A percentile compares a stretch with the other conserved stretches of the same genome.
Conservation (phyloP, 2,113 vertebrate genomes). For the Monopterus albus region DNA sequence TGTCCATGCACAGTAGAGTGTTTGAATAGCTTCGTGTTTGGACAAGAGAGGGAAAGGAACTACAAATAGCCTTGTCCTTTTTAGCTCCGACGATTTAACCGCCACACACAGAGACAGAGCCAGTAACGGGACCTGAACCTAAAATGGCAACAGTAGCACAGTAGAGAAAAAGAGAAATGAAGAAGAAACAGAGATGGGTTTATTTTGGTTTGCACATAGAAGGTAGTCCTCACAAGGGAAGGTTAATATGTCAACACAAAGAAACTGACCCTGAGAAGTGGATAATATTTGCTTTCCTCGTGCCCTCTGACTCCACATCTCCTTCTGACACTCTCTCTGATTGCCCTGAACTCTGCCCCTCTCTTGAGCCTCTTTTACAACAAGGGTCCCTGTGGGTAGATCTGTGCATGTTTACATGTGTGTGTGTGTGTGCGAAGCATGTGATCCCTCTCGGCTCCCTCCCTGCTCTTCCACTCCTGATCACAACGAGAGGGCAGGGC, state of each 20-base stretch:
- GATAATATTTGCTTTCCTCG: conserved; percentile 54
- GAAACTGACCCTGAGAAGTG: conserved; percentile 34
- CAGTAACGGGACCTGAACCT: neutral
- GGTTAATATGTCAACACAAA: conserved; percentile 60
- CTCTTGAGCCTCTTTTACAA: neutral
- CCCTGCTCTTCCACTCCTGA: conserved; percentile 40
- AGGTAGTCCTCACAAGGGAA: conserved; percentile 11
- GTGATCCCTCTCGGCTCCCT: conserved; percentile 28
- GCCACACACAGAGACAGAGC: conserved; percentile 15
- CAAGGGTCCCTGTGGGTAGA: neutral
- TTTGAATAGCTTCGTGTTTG: conserved; percentile 66
- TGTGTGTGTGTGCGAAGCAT: conserved; percentile 3
- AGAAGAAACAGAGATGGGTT: conserved; percentile 7
- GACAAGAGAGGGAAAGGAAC: conserved; percentile 52
- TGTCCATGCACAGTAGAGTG: conserved; percentile 47
- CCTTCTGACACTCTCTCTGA: neutral
- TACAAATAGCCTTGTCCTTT: conserved; percentile 63
- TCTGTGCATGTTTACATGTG: conserved; percentile 14
- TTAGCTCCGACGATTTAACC: conserved; percentile 59
- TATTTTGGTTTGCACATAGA: conserved; percentile 18
- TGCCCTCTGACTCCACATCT: conserved; percentile 15
- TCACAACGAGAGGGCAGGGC: conserved; percentile 41
- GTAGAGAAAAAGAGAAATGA: neutral
- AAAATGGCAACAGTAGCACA: neutral
- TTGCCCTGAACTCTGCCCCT: conserved; percentile 1